Evolutionary conservation across 2,113 vertebrate genomes (phyloP), one percentile per base, ranked within the genome.

Genomic region (Eudyptes chrysolophus): DNA sequence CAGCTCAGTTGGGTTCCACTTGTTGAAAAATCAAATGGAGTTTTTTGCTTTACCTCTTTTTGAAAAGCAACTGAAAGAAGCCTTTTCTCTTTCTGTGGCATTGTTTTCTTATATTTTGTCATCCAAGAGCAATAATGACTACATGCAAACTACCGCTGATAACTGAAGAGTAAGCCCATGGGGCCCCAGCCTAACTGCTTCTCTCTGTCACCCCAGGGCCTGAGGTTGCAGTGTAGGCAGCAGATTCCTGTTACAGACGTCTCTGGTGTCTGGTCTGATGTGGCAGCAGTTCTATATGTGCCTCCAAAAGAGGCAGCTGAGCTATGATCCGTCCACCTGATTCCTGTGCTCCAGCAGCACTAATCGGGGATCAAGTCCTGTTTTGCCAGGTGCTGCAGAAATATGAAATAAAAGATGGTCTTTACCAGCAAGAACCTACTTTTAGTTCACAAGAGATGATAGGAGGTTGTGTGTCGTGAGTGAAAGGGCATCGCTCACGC

Each of bases 401-500:
- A 58, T 20, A 54, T 3, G 30, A 87, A 93, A 42, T 42, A 58
- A 26, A 75, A 93, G 16, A 22, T 30, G 10, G 12, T 32, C 29
- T 83, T 87, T 58, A 64, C 19, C 42, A 74, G 66, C 38, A 58
- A 62, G 54, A 89, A 68, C 5, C 38, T 62, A 25, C 71, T 46
- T 74, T 26, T 29, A 52, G 26, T 61, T 87, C 66, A 48, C 10
- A 40, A 48, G 22, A 34, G 77, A 26, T 58, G 58, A 55, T 3
- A 49, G 49, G 16, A 62, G 38, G 76, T 34, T 64, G 36, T 11
- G 27, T 0, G 1, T 25, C 36, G 32, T 0, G 0, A 58, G 42
- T 27, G 13, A 57, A 51, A 0, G 4, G 58, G 48, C 40, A 32
- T 24, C 1, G 0, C 20, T 77, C 27, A 20, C 0, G 1, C 52